phyloP scores from a whole-genome alignment of 2,797 vertebrate species.

The Luscinia megarhynchos region DNA sequence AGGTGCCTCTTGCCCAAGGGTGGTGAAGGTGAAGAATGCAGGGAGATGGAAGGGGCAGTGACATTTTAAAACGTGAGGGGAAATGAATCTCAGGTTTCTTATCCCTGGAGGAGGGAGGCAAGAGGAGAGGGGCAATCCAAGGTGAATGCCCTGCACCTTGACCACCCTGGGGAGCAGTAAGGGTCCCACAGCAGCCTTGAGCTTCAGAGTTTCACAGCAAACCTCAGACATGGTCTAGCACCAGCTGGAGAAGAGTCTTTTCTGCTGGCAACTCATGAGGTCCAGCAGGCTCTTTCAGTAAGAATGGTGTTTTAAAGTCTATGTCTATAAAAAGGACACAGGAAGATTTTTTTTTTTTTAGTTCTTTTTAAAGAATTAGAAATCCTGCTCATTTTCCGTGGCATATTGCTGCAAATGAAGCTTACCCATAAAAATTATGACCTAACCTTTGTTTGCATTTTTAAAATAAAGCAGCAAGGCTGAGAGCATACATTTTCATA shows the following conservation, averaged over 20 bases:
- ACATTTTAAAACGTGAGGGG: background rate
- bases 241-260: background rate
- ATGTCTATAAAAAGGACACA: background rate
- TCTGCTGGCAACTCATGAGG: background rate
- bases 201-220: background rate
- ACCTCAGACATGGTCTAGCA: background rate
- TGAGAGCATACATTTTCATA: background rate
- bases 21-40: background rate
- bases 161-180: rapidly evolving
- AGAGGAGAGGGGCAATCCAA: background rate
- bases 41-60: background rate
- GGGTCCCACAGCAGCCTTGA: background rate
- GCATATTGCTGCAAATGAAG: background rate
- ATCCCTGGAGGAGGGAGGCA: background rate
- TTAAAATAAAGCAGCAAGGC: background rate
- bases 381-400: background rate
- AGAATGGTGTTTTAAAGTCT: background rate
- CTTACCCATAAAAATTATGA: background rate
- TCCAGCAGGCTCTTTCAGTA: background rate
- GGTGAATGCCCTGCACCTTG: background rate
- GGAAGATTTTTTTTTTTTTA: background rate
- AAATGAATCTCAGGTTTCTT: background rate
- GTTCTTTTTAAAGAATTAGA: background rate
- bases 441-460: background rate
- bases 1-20: background rate